A percentile compares a stretch with the other conserved stretches of the same genome.
Conservation (phyloP, 1,140 invertebrate genomes). For the Pogonomyrmex californicus region DNA sequence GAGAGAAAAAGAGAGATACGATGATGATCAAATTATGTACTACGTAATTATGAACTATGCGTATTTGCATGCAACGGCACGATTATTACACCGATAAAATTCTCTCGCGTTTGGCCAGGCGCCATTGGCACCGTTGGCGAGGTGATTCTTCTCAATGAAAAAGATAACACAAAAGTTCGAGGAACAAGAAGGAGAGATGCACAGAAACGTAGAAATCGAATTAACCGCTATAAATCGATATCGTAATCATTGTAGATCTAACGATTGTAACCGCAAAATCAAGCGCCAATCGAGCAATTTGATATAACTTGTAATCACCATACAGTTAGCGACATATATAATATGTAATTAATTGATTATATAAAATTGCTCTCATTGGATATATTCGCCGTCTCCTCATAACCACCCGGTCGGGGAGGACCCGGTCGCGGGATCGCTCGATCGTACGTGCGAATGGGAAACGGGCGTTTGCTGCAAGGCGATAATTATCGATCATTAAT, state of each 20-base stretch:
- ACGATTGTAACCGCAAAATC: conserved; percentile 26
- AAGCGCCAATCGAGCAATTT: conserved; percentile 22
- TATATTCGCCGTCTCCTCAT: conserved; percentile 14
- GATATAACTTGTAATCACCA: conserved; percentile 20
- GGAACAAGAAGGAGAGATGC: background rate
- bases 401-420: conserved; percentile 1
- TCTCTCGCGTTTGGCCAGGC: conserved; percentile 13
- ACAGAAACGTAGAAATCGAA: conserved; percentile 40
- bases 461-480: conserved; percentile 48
- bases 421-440: conserved; percentile 7
- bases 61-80: conserved; percentile 41
- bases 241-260: conserved; percentile 43
- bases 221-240: conserved; percentile 20
- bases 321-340: conserved; percentile 9
- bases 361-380: conserved; percentile 3
- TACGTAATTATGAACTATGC: conserved; percentile 30
- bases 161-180: background rate
- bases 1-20: conserved; percentile 37
- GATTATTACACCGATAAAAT: conserved; percentile 12
- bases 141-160: background rate
- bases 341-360: conserved; percentile 36
- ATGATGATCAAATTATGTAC: conserved; percentile 76
- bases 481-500: conserved; percentile 66
- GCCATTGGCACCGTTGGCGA: too few relatives aligned
- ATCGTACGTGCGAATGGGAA: conserved; percentile 42